Conservation (phyloP, 2,888 invertebrate species). For the Atrina japonica region DNA sequence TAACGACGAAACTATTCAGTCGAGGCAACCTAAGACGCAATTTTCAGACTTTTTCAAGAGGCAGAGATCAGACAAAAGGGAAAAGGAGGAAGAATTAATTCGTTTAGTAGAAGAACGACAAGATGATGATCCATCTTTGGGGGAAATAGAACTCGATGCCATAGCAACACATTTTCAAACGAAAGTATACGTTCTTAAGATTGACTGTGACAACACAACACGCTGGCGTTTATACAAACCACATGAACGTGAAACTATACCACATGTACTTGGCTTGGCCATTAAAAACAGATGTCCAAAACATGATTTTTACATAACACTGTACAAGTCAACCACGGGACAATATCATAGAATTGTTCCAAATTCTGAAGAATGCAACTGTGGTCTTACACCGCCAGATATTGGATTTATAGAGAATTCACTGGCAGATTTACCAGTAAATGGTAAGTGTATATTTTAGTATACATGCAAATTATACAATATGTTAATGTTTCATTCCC, state of each 20-base stretch:
- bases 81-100: background rate
- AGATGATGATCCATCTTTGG: conserved; percentile 13
- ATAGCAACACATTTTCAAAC: conserved; percentile 18
- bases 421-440: background rate
- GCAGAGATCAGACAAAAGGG: background rate
- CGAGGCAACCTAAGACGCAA: background rate
- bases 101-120: background rate
- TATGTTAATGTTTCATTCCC: no score
- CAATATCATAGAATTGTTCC: conserved; percentile 34
- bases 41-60: background rate
- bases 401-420: background rate
- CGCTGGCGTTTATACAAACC: background rate
- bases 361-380: conserved; percentile 17
- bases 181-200: background rate
- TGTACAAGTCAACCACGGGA: conserved; percentile 9
- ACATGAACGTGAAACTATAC: background rate
- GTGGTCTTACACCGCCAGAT: background rate
- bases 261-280: background rate
- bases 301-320: conserved; percentile 13
- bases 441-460: background rate
- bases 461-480: no score
- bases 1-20: background rate
- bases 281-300: conserved; percentile 1
- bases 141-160: background rate
- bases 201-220: background rate